Evolutionary conservation across 2,113 vertebrate species (phyloP).

Genomic region (Prinia subflava): DNA sequence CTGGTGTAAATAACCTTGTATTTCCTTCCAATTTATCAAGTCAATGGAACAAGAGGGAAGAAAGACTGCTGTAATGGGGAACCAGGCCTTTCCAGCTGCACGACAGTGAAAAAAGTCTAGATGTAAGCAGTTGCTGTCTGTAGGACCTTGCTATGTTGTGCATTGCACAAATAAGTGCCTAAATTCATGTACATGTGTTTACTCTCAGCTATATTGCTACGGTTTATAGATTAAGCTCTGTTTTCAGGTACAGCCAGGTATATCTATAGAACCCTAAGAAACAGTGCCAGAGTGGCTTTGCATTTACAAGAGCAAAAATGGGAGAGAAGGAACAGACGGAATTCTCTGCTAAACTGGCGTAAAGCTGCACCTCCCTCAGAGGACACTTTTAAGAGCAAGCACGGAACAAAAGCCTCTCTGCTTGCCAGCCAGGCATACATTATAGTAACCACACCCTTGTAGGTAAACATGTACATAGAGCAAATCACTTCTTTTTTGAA

Average conservation of each 20-base stretch:
- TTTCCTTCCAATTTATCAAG: neutral
- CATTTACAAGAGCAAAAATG: neutral
- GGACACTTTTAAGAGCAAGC: conserved; percentile 33
- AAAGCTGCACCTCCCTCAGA: neutral
- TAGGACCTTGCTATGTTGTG: neutral
- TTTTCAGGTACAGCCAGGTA: neutral
- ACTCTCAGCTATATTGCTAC: neutral
- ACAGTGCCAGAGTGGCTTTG: neutral
- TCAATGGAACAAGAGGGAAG: neutral
- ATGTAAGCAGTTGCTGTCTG: neutral
- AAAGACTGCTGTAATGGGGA: neutral
- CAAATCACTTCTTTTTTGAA: conserved; percentile 32
- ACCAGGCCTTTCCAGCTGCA: neutral
- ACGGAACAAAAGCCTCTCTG: conserved; percentile 46
- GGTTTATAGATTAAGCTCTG: neutral
- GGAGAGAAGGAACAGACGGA: neutral
- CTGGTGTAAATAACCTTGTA: neutral
- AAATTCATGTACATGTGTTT: neutral
- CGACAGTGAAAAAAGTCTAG: neutral
- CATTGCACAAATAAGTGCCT: neutral
- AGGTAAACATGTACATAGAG: conserved; percentile 7
- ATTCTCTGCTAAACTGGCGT: neutral
- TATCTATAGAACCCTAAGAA: neutral
- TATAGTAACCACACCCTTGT: conserved; percentile 35
- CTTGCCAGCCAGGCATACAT: conserved; percentile 17